Base-by-base conservation (phyloP, 2,113 vertebrate genomes). In the Athene cunicularia region DNA sequence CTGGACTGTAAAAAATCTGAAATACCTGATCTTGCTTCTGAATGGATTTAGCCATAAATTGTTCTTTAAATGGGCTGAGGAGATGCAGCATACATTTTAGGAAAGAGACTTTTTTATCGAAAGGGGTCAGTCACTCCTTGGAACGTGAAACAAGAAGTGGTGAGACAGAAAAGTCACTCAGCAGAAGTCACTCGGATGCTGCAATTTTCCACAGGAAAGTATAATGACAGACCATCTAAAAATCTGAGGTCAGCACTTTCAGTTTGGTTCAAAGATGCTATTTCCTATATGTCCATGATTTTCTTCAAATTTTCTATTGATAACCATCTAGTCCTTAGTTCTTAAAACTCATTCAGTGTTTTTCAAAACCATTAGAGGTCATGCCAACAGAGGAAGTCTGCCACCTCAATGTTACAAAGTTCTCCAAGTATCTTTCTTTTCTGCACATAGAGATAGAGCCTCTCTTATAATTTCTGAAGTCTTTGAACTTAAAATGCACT, bases 371-470 rank as follows among this genome's bases (percentile, higher is more conserved):
- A 1, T 68, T 81, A 93, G 32, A 66, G 74, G 82, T 96, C 86
- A 80, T 81, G 71, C 19, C 45, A 73, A 56, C n/a, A 95, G 47
- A 72, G n/a, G 30, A 88, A 77, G 13, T 75, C 58, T 84, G 33
- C 43, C 8, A 77, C 71, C 88, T 89, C 87, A 80, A 66, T 79
- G 67, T 95, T 95, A 68, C 8, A 64, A 93, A 66, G 63, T 86
- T 96, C 49, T 91, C 86, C 60, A 95, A 97, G 93, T 94, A 96
- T 77, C 81, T 21, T 94, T 94, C 91, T 72, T 80, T 92, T 80
- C 75, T 93, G n/a, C 55, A 67, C 33, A 21, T 73, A 84, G 89
- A 93, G 30, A 19, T 47, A 70, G 90, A 94, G 56, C 71, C n/a
- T 97, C 33, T 94, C 80, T 76, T 95, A 72, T 13, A 0, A 70